A percentile compares a stretch with the other conserved stretches of the same genome.
Evolutionary conservation across 2,113 vertebrate genomes (phyloP).

Genomic region (Neogale vison): DNA sequence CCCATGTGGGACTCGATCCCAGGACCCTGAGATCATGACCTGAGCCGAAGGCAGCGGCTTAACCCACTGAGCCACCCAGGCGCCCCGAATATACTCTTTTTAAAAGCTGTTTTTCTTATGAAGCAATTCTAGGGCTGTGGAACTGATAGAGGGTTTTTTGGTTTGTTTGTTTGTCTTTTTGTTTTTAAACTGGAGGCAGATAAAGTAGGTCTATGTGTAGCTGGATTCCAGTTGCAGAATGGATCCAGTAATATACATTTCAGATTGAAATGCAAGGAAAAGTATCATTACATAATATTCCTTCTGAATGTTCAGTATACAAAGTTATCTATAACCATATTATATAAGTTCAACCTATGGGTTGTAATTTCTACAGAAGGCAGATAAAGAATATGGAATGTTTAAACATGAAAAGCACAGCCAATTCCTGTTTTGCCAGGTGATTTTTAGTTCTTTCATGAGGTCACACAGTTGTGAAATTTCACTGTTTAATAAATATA

Average conservation of each 20-base stretch:
- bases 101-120: background rate
- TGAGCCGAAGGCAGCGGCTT: too few species aligned
- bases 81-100: background rate
- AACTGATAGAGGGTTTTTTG: background rate
- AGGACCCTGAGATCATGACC: too few species aligned
- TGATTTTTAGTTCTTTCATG: background rate
- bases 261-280: conserved; percentile 14
- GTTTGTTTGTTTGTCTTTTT: background rate
- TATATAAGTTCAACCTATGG: conserved; percentile 11
- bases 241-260: conserved; percentile 32
- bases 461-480: conserved; percentile 1
- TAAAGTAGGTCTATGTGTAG: background rate
- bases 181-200: background rate
- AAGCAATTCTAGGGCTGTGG: background rate
- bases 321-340: conserved; percentile 43
- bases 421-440: conserved; percentile 8
- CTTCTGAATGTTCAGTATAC: conserved; percentile 52
- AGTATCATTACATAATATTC: conserved; percentile 47
- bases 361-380: background rate
- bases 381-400: conserved; percentile 29
- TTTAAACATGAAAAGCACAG: conserved; percentile 28
- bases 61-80: background rate
- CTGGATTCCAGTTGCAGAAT: conserved; percentile 6
- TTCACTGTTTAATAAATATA: conserved; percentile 28
- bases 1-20: too few species aligned